phyloP scores from a whole-genome alignment of 2,113 vertebrate species.

The Vimba vimba region DNA sequence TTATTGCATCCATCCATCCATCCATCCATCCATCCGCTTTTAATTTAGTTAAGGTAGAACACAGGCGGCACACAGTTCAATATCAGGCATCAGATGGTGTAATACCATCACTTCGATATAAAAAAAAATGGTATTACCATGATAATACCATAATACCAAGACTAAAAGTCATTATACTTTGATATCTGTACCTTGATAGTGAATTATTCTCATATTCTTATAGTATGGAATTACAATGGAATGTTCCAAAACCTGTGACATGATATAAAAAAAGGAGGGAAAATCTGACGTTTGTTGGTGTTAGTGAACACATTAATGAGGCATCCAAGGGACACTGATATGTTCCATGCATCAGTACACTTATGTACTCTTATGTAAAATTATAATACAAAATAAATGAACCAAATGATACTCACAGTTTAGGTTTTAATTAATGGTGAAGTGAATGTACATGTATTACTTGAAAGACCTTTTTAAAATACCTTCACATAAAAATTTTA shows the following conservation, averaged over 20 bases:
- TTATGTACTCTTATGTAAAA: not conserved
- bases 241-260: not conserved
- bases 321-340: not conserved
- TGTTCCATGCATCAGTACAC: not conserved
- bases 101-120: too few relatives aligned
- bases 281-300: not conserved
- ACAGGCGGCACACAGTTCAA: too few relatives aligned
- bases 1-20: too few relatives aligned
- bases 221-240: too few relatives aligned
- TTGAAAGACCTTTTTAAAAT: slow-evolving; percentile 55
- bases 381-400: not conserved
- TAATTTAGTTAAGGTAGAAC: too few relatives aligned
- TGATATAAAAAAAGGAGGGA: not conserved
- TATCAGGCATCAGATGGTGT: too few relatives aligned
- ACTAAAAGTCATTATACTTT: too few relatives aligned
- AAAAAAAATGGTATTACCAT: too few relatives aligned
- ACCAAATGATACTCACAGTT: slow-evolving; percentile 24
- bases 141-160: too few relatives aligned
- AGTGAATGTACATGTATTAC: slow-evolving; percentile 62
- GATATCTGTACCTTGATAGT: too few relatives aligned
- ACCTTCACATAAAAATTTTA: slow-evolving; percentile 54
- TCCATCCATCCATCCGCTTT: too few relatives aligned
- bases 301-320: not conserved
- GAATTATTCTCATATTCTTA: too few relatives aligned
- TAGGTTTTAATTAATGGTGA: slow-evolving; percentile 59